These are phyloP conservation scores for Thereva unica DNA, from an alignment of 2,888 invertebrate species.

Conservation along the genomic window DNA sequence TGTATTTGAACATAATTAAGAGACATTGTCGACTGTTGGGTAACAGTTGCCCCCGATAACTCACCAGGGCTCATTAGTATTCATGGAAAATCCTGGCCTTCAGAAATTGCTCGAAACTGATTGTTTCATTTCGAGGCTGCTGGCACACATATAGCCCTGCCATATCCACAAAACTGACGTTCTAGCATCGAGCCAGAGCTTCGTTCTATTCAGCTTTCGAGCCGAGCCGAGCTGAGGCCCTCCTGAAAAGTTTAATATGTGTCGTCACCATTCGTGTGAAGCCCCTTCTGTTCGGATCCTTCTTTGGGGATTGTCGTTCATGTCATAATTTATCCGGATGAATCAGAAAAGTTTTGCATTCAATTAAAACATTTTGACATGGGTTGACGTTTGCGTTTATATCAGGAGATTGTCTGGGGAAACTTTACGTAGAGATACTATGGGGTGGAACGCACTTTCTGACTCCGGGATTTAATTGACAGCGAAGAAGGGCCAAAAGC, in stretches of 20 bases:
- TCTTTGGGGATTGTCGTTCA: constrained; percentile 13
- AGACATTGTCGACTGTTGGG: constrained; percentile 28
- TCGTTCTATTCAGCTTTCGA: no score
- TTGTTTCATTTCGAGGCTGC: constrained; percentile 21
- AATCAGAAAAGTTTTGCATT: constrained; percentile 32
- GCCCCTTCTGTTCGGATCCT: constrained; percentile 19
- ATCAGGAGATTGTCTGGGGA: constrained; percentile 6
- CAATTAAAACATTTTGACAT: constrained; percentile 31
- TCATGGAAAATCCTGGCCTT: constrained; percentile 29
- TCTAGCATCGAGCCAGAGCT: no score
- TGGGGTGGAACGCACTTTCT: no score
- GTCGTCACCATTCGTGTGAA: constrained; percentile 22
- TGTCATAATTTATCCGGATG: constrained; percentile 31
- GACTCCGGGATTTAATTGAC: no score
- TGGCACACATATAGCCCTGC: neutral
- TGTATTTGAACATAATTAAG: constrained; percentile 34
- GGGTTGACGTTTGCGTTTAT: constrained; percentile 16
- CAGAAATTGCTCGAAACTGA: constrained; percentile 31
- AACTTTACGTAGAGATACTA: constrained; percentile 4
- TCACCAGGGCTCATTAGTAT: constrained; percentile 31
- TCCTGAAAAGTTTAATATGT: constrained; percentile 27
- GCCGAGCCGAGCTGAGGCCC: neutral
- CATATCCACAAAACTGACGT: no score
- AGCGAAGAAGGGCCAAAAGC: no score
- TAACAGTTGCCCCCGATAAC: constrained; percentile 29